Evolutionary conservation across 2,797 vertebrate genomes (phyloP).

Genomic region (Coccyzus lansbergi): DNA sequence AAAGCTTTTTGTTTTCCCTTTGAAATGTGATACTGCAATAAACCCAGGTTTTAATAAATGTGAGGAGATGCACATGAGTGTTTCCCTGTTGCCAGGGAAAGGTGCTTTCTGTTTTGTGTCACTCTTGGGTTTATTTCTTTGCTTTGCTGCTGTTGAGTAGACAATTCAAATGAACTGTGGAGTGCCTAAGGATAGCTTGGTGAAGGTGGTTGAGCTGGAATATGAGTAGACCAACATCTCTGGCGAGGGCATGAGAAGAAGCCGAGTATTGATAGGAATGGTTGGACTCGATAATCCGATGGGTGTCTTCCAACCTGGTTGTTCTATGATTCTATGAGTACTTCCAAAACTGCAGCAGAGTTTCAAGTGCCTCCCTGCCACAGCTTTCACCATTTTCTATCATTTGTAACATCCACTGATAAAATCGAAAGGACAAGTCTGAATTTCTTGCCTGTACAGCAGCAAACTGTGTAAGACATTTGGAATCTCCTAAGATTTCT

Average conservation of each 20-base stretch:
- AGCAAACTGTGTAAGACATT: background rate
- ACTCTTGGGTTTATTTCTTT: constrained; percentile 1
- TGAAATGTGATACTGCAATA: background rate
- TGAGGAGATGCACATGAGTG: constrained; percentile 6
- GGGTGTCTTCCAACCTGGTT: no score
- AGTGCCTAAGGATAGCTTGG: background rate
- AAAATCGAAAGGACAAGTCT: background rate
- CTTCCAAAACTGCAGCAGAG: background rate
- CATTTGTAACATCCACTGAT: background rate
- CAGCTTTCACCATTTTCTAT: background rate
- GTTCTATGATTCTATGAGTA: no score
- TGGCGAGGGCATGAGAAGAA: background rate
- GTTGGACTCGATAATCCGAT: no score
- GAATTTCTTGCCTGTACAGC: background rate
- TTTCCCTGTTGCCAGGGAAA: constrained; percentile 30
- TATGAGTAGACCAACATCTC: background rate
- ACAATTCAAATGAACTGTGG: background rate
- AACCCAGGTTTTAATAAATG: background rate
- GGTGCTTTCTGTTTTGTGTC: background rate
- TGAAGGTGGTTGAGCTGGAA: background rate
- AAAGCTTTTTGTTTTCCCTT: constrained; percentile 18
- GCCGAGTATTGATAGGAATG: no score
- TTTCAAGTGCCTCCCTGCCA: background rate
- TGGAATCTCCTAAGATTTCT: background rate
- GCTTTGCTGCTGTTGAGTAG: background rate